Conservation (phyloP, 2,797 vertebrate genomes). For the Melanotaenia boesemani region DNA sequence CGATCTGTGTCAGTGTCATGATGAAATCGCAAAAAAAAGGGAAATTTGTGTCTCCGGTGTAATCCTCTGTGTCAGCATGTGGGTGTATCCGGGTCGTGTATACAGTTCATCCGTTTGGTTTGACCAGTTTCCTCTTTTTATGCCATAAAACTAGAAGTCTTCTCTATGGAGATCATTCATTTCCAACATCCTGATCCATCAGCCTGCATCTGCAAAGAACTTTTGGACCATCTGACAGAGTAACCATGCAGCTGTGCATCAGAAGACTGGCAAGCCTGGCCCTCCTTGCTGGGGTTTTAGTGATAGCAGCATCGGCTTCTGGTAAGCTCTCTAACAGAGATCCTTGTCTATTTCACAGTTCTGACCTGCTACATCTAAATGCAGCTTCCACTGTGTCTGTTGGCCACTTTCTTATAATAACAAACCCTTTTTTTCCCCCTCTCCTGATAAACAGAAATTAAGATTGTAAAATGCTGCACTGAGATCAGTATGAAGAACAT, state of each 20-base stretch:
- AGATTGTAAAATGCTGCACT: conserved; percentile 67
- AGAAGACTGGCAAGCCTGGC: conserved; percentile 54
- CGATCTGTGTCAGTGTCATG: background rate
- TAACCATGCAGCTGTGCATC: conserved; percentile 66
- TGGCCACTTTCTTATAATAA: background rate
- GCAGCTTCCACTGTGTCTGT: background rate
- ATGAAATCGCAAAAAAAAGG: conserved; percentile 41
- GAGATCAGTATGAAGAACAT: conserved; percentile 42
- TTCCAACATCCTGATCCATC: conserved; percentile 29
- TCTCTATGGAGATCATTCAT: conserved; percentile 32
- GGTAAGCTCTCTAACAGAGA: conserved; percentile 57
- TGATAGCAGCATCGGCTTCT: conserved; percentile 25
- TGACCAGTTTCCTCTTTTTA: conserved; percentile 67
- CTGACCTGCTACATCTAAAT: background rate
- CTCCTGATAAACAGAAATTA: conserved; percentile 40
- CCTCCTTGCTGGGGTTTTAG: conserved; percentile 43
- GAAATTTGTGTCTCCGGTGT: conserved; percentile 11
- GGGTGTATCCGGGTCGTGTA: background rate
- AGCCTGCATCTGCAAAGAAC: conserved; percentile 30
- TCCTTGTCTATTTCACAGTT: background rate
- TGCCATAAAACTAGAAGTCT: conserved; percentile 51
- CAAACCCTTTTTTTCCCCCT: background rate
- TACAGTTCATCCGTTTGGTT: conserved; percentile 18
- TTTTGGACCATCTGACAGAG: conserved; percentile 46
- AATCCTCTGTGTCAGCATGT: background rate